Evolutionary conservation across 2,888 invertebrate genomes (phyloP).

Genomic region (Drosophila vallismaia): DNA sequence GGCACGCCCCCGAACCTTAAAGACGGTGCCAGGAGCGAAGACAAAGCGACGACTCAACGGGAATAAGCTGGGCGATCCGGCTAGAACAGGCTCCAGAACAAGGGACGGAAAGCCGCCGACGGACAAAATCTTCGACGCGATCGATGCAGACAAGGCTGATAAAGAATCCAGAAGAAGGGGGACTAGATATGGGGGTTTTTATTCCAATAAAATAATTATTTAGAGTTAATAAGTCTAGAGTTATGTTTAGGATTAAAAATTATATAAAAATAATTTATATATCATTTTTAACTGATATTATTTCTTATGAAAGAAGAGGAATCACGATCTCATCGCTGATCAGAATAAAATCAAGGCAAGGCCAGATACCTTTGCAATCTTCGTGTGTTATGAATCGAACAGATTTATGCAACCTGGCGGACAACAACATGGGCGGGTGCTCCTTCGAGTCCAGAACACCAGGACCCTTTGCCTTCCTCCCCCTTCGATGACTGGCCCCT

Average conservation of each 20-base stretch:
- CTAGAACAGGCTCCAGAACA: conserved; percentile 12
- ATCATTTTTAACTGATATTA: not conserved
- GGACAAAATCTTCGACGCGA: conserved; percentile 66
- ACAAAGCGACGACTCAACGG: conserved; percentile 52
- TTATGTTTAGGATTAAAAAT: too few species aligned
- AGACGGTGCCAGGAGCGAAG: conserved; percentile 38
- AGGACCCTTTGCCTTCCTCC: not conserved
- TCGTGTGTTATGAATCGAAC: conserved; percentile 71
- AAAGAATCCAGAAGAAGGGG: conserved; percentile 7
- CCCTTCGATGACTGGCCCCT: conserved; percentile 5
- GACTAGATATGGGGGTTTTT: conserved; percentile 11
- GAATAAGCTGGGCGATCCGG: conserved; percentile 21
- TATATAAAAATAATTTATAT: too few species aligned
- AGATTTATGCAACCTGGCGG: conserved; percentile 58
- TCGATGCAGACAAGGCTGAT: conserved; percentile 58
- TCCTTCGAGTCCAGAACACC: conserved; percentile 15
- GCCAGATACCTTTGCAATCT: conserved; percentile 49
- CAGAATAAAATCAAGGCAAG: conserved; percentile 35
- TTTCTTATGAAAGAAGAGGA: not conserved
- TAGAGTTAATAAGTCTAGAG: too few species aligned
- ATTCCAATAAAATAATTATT: not conserved
- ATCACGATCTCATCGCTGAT: conserved; percentile 30
- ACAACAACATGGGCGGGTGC: conserved; percentile 62
- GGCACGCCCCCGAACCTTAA: conserved; percentile 54
- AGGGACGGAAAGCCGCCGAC: conserved; percentile 25